These are phyloP conservation scores for Thermophis baileyi DNA, from an alignment of 2,113 vertebrate species.

Conservation along the genomic window DNA sequence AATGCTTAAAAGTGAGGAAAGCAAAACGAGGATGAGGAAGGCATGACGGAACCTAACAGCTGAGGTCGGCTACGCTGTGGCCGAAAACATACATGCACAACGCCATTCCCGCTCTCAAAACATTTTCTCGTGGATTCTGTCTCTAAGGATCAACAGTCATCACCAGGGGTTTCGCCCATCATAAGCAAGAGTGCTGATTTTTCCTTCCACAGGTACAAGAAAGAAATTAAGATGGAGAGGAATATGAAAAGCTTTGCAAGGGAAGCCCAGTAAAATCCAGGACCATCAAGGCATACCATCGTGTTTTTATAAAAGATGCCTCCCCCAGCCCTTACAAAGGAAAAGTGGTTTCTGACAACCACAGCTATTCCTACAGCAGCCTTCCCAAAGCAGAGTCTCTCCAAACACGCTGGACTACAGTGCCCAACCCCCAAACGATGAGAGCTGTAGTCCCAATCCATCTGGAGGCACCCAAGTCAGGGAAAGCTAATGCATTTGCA, in stretches of 20 bases:
- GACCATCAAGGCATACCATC: not conserved
- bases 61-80: slow-evolving; percentile 22
- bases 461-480: not conserved
- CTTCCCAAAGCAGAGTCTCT: not conserved
- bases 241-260: not conserved
- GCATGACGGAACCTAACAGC: not conserved
- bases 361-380: not conserved
- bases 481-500: not conserved
- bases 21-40: not conserved
- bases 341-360: not conserved
- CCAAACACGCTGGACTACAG: not conserved
- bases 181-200: not conserved
- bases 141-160: not conserved
- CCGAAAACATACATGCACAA: not conserved
- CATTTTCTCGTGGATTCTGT: not conserved
- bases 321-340: rapidly evolving
- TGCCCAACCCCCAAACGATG: not conserved
- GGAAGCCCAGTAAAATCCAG: not conserved
- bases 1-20: slow-evolving; percentile 48
- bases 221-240: not conserved
- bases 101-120: slow-evolving; percentile 6
- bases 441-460: not conserved
- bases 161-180: too few species aligned
- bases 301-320: not conserved
- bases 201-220: not conserved